These are phyloP conservation scores for Pogonocherus hispidulus DNA, from an alignment of 2,888 invertebrate species.

Conservation along the genomic window DNA sequence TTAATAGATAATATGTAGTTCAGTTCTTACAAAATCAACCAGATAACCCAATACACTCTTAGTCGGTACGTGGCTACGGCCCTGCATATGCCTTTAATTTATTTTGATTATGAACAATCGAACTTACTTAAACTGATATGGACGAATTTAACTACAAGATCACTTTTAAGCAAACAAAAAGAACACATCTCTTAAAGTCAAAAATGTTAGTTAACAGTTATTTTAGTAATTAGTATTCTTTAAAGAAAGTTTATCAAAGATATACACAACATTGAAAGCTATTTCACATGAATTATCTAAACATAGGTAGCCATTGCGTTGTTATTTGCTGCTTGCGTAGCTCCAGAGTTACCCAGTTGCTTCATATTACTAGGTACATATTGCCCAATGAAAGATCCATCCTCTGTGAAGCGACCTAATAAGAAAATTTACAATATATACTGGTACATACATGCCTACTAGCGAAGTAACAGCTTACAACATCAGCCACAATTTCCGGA, in stretches of 20 bases:
- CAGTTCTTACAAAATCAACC: too few species aligned
- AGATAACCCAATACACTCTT: too few species aligned
- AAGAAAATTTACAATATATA: slow-evolving; percentile 61
- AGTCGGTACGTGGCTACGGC: slow-evolving; percentile 32
- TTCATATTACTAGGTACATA: slow-evolving; percentile 89
- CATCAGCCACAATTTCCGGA: too few species aligned
- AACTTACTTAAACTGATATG: slow-evolving; percentile 54
- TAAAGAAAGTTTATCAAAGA: slow-evolving; percentile 42
- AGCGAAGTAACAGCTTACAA: too few species aligned
- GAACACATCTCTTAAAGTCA: slow-evolving; percentile 44
- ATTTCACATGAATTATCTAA: slow-evolving; percentile 65
- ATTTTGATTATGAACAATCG: slow-evolving; percentile 49
- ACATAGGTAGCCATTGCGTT: slow-evolving; percentile 78
- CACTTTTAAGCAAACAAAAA: slow-evolving; percentile 45
- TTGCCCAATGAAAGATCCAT: slow-evolving; percentile 97
- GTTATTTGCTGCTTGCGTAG: slow-evolving; percentile 65
- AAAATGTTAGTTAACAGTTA: slow-evolving; percentile 38
- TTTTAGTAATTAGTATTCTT: slow-evolving; percentile 36
- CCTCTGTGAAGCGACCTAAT: slow-evolving; percentile 93
- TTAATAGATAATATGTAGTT: too few species aligned
- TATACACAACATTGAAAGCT: slow-evolving; percentile 52
- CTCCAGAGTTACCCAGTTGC: slow-evolving; percentile 71
- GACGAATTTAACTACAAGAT: slow-evolving; percentile 54
- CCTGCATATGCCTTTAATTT: slow-evolving; percentile 36
- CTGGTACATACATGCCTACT: too few species aligned